Evolutionary conservation across 2,797 vertebrate genomes (phyloP), one percentile per base, ranked within the genome.

Genomic region (Catostomus latipinnis): DNA sequence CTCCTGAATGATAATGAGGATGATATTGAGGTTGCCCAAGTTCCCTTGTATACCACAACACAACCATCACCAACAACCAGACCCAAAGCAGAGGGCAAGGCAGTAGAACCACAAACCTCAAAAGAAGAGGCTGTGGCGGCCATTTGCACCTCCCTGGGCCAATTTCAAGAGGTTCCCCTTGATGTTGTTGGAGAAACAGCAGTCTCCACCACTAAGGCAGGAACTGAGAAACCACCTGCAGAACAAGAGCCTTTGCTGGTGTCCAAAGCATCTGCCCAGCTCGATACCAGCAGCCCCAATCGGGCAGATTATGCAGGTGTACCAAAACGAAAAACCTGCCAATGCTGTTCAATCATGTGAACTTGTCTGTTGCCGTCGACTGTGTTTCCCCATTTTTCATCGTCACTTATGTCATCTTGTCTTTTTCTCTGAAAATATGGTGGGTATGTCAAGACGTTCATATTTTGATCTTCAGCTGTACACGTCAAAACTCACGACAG

Each of bases 311-410:
- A 84, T 1, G 2, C 46, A 0, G 74, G 74, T 12, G 66, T 80
- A 1, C 83, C 89, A 48, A 93, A 92, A 81, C 82, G 0, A 34
- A 92, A 93, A 88, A 85, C 74, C 84, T 93, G 93, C 81, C 87
- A 90, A 85, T 94, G 93, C 88, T 94, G 93, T 88, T 90, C 92
- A 0, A 56, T 94, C 86, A 94, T 94, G 93, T 94, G 83, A 91
- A 45, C 66, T 11, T n/a, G 34, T 43, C 71, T 60, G 4, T 34
- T 52, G 13, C 18, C n/a, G 65, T 71, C 53, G 75, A 45, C 46
- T 67, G 76, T 34, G 34, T 34, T 83, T 66, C 70, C 73, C 34
- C 16, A 18, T 34, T 74, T 10, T 12, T 22, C 16, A 10, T 16
- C 46, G 6, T 66, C 61, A 48, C 52, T 50, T 62, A 18, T 50